A percentile compares a stretch with the other conserved stretches of the same genome.
phyloP scores from a whole-genome alignment of 2,797 vertebrate genomes.

The Anableps anableps region DNA sequence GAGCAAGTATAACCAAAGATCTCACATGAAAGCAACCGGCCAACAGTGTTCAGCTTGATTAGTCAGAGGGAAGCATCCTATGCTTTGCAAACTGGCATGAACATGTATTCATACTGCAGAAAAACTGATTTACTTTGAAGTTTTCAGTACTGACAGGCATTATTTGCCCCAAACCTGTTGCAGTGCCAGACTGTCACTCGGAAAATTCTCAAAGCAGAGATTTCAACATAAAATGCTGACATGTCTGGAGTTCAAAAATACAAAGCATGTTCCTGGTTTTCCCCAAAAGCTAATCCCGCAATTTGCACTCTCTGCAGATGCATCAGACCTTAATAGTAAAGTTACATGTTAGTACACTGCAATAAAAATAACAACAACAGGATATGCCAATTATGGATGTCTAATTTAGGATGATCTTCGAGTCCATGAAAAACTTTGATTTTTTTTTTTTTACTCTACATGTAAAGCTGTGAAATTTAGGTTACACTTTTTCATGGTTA shows the following conservation, averaged over 20 bases:
- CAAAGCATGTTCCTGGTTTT: conserved; percentile 24
- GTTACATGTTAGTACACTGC: background rate
- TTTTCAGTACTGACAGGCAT: conserved; percentile 29
- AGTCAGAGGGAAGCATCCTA: conserved; percentile 19
- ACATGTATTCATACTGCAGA: conserved; percentile 27
- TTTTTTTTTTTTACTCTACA: background rate
- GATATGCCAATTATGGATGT: background rate
- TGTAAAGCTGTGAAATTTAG: background rate
- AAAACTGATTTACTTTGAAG: conserved; percentile 49
- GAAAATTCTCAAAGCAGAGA: conserved; percentile 41
- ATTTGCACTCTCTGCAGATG: conserved; percentile 3
- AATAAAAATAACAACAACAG: conserved; percentile 4
- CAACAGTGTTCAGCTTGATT: conserved; percentile 34
- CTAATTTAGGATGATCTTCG: background rate
- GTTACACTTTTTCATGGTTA: background rate
- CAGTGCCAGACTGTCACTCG: conserved; percentile 31
- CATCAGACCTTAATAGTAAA: background rate
- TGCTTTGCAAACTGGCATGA: conserved; percentile 41
- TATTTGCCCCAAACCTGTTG: conserved; percentile 13
- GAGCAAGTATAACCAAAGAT: conserved; percentile 51
- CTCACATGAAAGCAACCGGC: conserved; percentile 49
- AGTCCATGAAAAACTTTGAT: background rate
- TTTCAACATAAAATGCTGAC: conserved; percentile 27
- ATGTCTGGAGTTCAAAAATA: conserved; percentile 45
- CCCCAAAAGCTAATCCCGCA: conserved; percentile 17